Percentiles rank a stretch among this genome's conserved stretches.
phyloP scores from a whole-genome alignment of 2,113 vertebrate genomes.

The Gobius niger region DNA sequence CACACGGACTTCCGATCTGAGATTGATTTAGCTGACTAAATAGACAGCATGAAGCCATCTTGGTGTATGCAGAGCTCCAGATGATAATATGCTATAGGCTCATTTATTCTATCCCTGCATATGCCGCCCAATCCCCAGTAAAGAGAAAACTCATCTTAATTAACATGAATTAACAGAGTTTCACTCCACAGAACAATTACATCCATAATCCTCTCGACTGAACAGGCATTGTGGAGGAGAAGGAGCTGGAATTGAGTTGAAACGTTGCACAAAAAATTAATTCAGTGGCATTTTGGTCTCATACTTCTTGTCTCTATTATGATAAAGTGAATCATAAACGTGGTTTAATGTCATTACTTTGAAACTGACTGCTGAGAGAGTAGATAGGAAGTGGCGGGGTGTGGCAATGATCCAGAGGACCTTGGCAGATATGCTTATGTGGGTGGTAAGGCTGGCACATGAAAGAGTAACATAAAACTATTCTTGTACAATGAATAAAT shows the following conservation, averaged over 20 bases:
- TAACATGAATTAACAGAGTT: conserved; percentile 52
- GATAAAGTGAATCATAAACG: conserved; percentile 17
- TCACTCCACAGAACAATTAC: conserved; percentile 20
- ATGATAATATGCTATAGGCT: conserved; percentile 13
- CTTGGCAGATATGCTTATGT: too few relatives aligned
- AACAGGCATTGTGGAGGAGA: not conserved
- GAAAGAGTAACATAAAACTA: too few relatives aligned
- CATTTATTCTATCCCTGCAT: conserved; percentile 4
- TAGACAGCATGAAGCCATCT: not conserved
- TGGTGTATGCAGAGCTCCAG: conserved; percentile 3
- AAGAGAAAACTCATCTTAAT: conserved; percentile 34
- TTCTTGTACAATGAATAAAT: too few relatives aligned
- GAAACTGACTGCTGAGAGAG: too few relatives aligned
- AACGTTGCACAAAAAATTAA: not conserved
- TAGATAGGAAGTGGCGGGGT: too few relatives aligned
- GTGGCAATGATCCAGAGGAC: too few relatives aligned
- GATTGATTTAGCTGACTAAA: too few relatives aligned
- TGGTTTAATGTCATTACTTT: conserved; percentile 24
- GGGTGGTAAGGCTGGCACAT: too few relatives aligned
- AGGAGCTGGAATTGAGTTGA: conserved; percentile 26
- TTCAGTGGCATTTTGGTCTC: not conserved
- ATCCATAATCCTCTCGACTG: conserved; percentile 35
- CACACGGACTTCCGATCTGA: too few relatives aligned
- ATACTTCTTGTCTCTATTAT: conserved; percentile 7
- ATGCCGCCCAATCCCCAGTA: conserved; percentile 22